Evolutionary conservation across 64 coral and sea anemone species (phyloP), one percentile per base, ranked within the genome.

Genomic region (Pachyseris speciosa): DNA sequence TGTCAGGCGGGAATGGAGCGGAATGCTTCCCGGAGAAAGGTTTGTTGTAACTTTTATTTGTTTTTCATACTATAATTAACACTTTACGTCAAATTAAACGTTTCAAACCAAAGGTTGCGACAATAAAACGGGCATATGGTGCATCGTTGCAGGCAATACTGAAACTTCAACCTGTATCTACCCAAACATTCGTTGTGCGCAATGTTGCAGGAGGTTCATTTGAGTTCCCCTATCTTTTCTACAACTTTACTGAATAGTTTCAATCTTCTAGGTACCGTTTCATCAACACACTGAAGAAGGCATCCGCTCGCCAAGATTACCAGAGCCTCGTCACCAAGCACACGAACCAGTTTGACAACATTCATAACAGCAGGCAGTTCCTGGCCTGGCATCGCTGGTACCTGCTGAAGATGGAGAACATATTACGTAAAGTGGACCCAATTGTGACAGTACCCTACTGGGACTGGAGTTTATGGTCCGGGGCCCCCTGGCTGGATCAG

Each of bases 301-400:
- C 64, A 72, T 72, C 64, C 16, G 5, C 40, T 9, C 28, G 69
- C 33, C 19, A 19, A 36, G 69, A 72, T 51, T 69, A 87, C 17
- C 27, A 24, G 20, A 87, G 5, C 26, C 33, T 64, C 11, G 57
- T 88, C 9, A 75, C 25, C 38, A 55, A 42, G 6, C 42, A 88
- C n/a, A 43, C 36, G 5, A 74, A 61, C 0, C 26, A 64, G 39
- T 88, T 75, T 60, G 9, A 40, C 17, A 86, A 44, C 25, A 74
- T 88, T 15, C 65, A 49, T 50, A 80, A 51, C 80, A 70, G 4
- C n/a, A 83, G 67, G 49, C 89, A 91, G 50, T 91, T 91, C 24
- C 89, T 91, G 16, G 47, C 89, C 17, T 91, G 89, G 89, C 89
- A 91, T 34, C 78, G 89, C n/a, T 84, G 77, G 78, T 91, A 91